Base-by-base conservation (phyloP, 2,888 invertebrate genomes). In the Ypsolopha scabrella region DNA sequence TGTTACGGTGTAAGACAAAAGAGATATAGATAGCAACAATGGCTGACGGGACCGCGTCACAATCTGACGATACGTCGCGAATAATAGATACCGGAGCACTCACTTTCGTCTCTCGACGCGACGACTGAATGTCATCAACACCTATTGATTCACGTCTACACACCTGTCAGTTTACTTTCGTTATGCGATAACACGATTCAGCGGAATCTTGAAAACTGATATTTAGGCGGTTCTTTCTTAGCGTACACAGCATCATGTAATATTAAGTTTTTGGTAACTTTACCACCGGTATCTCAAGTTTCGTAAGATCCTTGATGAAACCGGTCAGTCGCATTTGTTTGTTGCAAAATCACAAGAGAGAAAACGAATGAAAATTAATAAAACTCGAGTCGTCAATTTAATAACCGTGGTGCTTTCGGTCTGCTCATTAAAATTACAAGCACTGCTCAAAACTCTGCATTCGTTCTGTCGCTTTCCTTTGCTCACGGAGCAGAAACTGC, bases 61-160 rank as follows among this genome's bases (percentile, higher is more conserved):
- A 59, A 65, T 63, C 68, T 4, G 24, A 24, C 33, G 36, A 35
- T 6, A 11, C 67, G 67, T 60, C 63, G 70, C 69, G 80, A 80
- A 80, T 82, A 76, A 75, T 72, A 82, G 83, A 75, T 74, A 75
- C 68, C 72, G 72, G 75, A 74, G 76, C 80, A 68, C 80, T 85
- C 83, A 80, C 85, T 85, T 85, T 85, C 85, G 68, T 74, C 68
- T 36, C 10, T 10, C 47, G 37, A 37, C 37, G 65, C 63, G 63
- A 65, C 70, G 67, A 68, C 37, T 38, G 6, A 46, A 11, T 46
- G 36, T 9, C 67, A 68, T 69, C 62, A 66, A 69, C 67, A 67
- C 67, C 46, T 66, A 69, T 65, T 62, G 64, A 69, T 67, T 64
- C 60, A 59, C 46, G 36, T 46, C 46, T 45, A 45, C 45, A 45